These are phyloP conservation scores for Myotis lucifugus DNA, from an alignment of 2,113 vertebrate genomes.

Conservation along the genomic window DNA sequence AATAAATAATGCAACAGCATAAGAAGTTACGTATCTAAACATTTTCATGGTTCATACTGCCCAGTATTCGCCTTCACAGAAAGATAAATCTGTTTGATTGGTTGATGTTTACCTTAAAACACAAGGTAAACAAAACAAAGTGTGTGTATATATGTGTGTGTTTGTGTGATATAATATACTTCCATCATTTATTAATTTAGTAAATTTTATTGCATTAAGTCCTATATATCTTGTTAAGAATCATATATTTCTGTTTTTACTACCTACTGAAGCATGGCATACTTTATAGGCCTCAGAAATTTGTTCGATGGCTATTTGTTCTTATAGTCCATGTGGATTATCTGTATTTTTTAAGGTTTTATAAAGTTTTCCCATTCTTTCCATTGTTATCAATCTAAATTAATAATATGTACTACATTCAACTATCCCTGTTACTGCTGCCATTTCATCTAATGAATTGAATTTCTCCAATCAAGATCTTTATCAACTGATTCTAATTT, in stretches of 20 bases:
- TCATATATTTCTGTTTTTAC: not conserved
- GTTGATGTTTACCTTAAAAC: not conserved
- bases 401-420: not conserved
- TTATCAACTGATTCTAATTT: not conserved
- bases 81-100: not conserved
- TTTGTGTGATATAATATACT: not conserved
- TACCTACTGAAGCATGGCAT: not conserved
- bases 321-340: not conserved
- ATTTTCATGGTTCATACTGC: not conserved
- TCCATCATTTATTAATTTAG: not conserved
- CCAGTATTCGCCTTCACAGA: not conserved
- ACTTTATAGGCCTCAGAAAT: not conserved
- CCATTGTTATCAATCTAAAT: not conserved
- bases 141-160: not conserved
- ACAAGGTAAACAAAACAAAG: not conserved
- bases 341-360: not conserved
- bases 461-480: not conserved
- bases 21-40: not conserved
- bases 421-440: not conserved
- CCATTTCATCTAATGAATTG: not conserved
- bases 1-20: not conserved
- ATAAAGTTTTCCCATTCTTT: not conserved
- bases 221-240: not conserved
- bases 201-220: not conserved
- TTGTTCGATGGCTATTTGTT: not conserved